Conservation (phyloP, 1,140 invertebrate genomes). For the Musca domestica region DNA sequence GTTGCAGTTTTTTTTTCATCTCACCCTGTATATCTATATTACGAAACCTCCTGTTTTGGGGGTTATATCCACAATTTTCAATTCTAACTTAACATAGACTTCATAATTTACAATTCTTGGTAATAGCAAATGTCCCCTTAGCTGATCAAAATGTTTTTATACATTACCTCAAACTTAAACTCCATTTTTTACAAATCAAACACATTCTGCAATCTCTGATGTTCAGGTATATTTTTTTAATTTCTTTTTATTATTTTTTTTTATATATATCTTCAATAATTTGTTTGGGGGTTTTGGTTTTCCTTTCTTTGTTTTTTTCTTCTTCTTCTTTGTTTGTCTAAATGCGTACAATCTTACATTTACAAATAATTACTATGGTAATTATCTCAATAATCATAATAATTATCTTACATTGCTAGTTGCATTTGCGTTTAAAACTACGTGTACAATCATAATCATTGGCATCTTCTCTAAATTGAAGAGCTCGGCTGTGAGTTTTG, state of each 20-base stretch:
- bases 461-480: conserved; percentile 13
- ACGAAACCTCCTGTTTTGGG: too few relatives aligned
- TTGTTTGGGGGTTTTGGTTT: conserved; percentile 7
- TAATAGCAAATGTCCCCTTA: too few relatives aligned
- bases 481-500: background rate
- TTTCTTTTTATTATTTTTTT: conserved; percentile 20
- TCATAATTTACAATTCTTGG: too few relatives aligned
- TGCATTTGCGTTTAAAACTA: background rate
- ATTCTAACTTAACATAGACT: too few relatives aligned
- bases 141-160: too few relatives aligned
- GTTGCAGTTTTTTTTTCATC: too few relatives aligned
- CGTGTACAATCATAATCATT: conserved; percentile 15
- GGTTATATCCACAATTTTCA: too few relatives aligned
- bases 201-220: background rate
- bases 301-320: conserved; percentile 19
- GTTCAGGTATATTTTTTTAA: conserved; percentile 27
- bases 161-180: too few relatives aligned
- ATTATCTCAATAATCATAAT: background rate
- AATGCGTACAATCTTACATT: conserved; percentile 25
- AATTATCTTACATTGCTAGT: too few relatives aligned
- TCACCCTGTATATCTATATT: too few relatives aligned
- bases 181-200: too few relatives aligned
- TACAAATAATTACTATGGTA: conserved; percentile 4
- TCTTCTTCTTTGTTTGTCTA: conserved; percentile 24
- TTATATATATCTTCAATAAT: conserved; percentile 28